Percentiles rank a stretch among this genome's conserved stretches.
Conservation (phyloP, 2,797 vertebrate species). For the Sebastes baramenuke region DNA sequence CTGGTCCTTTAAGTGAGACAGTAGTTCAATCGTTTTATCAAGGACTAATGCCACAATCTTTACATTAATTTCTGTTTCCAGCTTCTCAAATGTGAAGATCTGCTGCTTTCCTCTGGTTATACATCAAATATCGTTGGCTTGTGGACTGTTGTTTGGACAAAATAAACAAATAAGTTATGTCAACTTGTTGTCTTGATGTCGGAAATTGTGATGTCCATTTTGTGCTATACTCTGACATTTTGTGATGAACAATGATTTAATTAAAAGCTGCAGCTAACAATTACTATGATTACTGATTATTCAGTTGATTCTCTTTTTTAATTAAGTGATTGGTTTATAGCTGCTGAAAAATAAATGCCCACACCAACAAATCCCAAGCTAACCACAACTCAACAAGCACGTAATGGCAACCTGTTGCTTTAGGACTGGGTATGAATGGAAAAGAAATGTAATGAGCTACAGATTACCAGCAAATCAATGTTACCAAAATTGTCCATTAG, state of each 20-base stretch:
- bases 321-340: not conserved
- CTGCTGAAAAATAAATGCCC: not conserved
- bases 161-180: not conserved
- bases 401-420: not conserved
- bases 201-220: not conserved
- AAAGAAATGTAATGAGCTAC: not conserved
- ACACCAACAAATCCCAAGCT: not conserved
- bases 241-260: not conserved
- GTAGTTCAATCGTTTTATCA: not conserved
- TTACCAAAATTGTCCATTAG: not conserved
- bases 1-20: not conserved
- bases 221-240: not conserved
- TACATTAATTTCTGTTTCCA: not conserved
- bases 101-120: not conserved
- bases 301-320: not conserved
- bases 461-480: not conserved
- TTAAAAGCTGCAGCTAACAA: not conserved
- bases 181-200: not conserved
- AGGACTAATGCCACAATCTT: not conserved
- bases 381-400: not conserved
- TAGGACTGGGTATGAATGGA: not conserved
- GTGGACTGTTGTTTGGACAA: not conserved
- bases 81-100: not conserved
- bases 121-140: not conserved
- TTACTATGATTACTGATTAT: not conserved